phyloP scores from a whole-genome alignment of 2,113 vertebrate genomes.

The Vicugna pacos region DNA sequence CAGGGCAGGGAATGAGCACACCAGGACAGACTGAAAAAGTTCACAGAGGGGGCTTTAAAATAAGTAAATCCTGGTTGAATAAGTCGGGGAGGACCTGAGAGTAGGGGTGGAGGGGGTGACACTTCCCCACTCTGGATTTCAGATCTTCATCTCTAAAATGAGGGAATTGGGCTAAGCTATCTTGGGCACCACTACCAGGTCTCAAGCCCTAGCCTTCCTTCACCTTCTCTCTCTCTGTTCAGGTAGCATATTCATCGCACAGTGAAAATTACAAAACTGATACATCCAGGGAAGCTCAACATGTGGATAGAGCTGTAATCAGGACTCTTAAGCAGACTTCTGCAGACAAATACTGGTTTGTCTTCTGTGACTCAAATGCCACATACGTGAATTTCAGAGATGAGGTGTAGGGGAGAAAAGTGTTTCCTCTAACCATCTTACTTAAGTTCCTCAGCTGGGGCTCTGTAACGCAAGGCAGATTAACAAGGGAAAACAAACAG shows the following conservation, averaged over 20 bases:
- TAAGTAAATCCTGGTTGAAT: not conserved
- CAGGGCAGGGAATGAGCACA: not conserved
- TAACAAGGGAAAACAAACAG: not conserved
- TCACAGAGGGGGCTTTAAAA: not conserved
- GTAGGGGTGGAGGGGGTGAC: too few relatives aligned
- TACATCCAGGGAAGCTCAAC: not conserved
- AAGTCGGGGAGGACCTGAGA: not conserved
- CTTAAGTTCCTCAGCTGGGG: not conserved
- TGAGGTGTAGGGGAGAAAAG: not conserved
- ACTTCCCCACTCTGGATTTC: not conserved
- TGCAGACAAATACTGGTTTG: not conserved
- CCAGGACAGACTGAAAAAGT: not conserved
- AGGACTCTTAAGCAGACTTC: not conserved
- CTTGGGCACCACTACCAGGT: not conserved
- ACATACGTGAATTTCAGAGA: not conserved
- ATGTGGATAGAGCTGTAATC: not conserved
- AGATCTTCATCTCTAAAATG: not conserved
- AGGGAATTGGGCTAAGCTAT: not conserved
- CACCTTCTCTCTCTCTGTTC: not conserved
- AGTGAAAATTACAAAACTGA: not conserved
- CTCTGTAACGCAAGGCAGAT: not conserved
- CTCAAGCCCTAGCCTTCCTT: not conserved
- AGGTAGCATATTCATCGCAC: not conserved
- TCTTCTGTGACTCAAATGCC: not conserved
- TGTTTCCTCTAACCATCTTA: not conserved